Percentiles rank a stretch among this genome's conserved stretches.
These are phyloP conservation scores for Drosophila prostipennis DNA, from an alignment of 2,888 invertebrate species.

Conservation along the genomic window DNA sequence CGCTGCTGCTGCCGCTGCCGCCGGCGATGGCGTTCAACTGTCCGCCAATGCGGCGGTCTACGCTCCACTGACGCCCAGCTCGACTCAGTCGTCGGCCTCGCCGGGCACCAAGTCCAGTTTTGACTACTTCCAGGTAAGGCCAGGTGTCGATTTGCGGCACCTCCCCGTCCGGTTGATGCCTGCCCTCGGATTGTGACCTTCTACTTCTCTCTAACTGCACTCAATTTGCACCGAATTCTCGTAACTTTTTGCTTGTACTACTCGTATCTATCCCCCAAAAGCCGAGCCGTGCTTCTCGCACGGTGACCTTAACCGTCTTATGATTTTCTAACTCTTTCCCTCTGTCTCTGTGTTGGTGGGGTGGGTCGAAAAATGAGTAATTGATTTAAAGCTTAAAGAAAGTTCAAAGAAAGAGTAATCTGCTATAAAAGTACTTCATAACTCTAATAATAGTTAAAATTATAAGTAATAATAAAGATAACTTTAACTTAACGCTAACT, in stretches of 20 bases:
- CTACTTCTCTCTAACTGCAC: constrained; percentile 35
- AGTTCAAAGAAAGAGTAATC: not conserved
- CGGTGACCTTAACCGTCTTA: constrained; percentile 43
- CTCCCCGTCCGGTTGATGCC: constrained; percentile 8
- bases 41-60: constrained; percentile 66
- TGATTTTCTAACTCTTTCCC: constrained; percentile 42
- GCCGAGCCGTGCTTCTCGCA: constrained; percentile 27
- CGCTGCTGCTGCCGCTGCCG: constrained; percentile 66
- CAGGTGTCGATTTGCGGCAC: not conserved
- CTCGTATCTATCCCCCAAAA: constrained; percentile 23
- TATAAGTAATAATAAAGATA: too few relatives aligned
- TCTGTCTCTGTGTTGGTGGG: constrained; percentile 26
- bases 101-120: constrained; percentile 81
- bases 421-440: too few relatives aligned
- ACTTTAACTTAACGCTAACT: too few relatives aligned
- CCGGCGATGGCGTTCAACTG: constrained; percentile 55
- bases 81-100: constrained; percentile 83
- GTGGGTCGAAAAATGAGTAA: constrained; percentile 17
- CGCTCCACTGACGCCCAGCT: constrained; percentile 82
- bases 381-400: not conserved
- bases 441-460: not conserved
- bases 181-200: constrained; percentile 21
- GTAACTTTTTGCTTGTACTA: constrained; percentile 53
- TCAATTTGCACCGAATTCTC: constrained; percentile 49
- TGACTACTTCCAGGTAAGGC: constrained; percentile 83